Percentiles rank a stretch among this genome's conserved stretches.
These are phyloP conservation scores for Marasmarcha lunaedactyla DNA, from an alignment of 2,888 invertebrate genomes.

Conservation along the genomic window DNA sequence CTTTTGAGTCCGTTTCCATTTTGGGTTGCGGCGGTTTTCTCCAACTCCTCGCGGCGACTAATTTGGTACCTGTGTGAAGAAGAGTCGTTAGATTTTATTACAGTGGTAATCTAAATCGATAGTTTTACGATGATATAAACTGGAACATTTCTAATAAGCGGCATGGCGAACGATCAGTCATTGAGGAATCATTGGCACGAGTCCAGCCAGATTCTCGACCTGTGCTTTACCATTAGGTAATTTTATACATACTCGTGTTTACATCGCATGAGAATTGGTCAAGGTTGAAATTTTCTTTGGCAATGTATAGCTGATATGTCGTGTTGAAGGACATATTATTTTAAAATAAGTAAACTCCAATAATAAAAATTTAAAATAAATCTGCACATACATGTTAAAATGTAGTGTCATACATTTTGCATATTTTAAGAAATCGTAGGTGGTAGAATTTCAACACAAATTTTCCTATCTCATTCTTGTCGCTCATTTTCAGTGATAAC, in stretches of 20 bases:
- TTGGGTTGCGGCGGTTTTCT: constrained; percentile 50
- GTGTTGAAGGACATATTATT: too few relatives aligned
- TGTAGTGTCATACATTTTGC: too few relatives aligned
- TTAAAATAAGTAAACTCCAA: too few relatives aligned
- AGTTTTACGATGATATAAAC: constrained; percentile 12
- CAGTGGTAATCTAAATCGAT: not conserved
- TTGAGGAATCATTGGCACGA: constrained; percentile 35
- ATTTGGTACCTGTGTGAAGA: constrained; percentile 60
- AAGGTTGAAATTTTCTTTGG: constrained; percentile 26
- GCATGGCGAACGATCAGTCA: constrained; percentile 42
- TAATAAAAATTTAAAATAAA: too few relatives aligned
- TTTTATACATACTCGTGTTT: constrained; percentile 49
- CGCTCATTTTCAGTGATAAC: too few relatives aligned
- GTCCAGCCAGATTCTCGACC: constrained; percentile 34
- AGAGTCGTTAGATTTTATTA: not conserved
- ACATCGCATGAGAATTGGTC: constrained; percentile 47
- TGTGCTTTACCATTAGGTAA: constrained; percentile 31
- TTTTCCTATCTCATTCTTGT: too few relatives aligned
- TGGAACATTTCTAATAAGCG: constrained; percentile 31
- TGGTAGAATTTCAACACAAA: too few relatives aligned
- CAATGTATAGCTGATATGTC: too few relatives aligned
- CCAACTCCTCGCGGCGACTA: constrained; percentile 62
- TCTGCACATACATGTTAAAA: too few relatives aligned
- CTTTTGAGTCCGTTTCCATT: constrained; percentile 74
- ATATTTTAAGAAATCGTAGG: too few relatives aligned